phyloP scores from a whole-genome alignment of 2,113 vertebrate genomes.

The Pedetes capensis region DNA sequence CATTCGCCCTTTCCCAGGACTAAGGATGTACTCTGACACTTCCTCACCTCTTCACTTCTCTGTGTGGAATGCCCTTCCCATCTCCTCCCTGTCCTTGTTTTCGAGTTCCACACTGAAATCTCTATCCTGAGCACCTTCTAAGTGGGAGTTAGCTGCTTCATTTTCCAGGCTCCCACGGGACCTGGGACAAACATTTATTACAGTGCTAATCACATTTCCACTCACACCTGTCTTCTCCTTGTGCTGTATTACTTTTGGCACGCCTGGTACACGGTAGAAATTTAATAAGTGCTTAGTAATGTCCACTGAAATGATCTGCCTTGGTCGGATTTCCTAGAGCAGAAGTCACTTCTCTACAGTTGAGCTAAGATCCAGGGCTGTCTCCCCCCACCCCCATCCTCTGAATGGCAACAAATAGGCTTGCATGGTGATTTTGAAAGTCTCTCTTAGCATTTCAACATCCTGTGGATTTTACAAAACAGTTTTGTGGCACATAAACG shows the following conservation, averaged over 20 bases:
- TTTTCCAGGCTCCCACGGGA: fast-evolving
- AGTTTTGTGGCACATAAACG: not conserved
- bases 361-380: not conserved
- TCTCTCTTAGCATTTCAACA: not conserved
- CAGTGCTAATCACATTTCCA: not conserved
- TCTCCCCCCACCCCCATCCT: not conserved
- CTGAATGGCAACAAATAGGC: not conserved
- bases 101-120: not conserved
- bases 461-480: not conserved
- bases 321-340: not conserved
- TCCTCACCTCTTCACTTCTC: not conserved
- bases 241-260: too few species aligned
- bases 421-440: not conserved
- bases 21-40: fast-evolving
- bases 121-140: not conserved
- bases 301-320: not conserved
- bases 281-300: not conserved
- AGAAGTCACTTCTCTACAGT: not conserved
- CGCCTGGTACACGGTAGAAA: not conserved
- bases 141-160: not conserved
- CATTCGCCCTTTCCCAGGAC: not conserved
- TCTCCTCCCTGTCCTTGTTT: not conserved
- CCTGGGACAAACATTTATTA: not conserved
- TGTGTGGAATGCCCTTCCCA: not conserved
- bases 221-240: not conserved